Evolutionary conservation across 2,113 vertebrate species (phyloP), one percentile per base, ranked within the genome.

Genomic region (Rhipidura dahli): DNA sequence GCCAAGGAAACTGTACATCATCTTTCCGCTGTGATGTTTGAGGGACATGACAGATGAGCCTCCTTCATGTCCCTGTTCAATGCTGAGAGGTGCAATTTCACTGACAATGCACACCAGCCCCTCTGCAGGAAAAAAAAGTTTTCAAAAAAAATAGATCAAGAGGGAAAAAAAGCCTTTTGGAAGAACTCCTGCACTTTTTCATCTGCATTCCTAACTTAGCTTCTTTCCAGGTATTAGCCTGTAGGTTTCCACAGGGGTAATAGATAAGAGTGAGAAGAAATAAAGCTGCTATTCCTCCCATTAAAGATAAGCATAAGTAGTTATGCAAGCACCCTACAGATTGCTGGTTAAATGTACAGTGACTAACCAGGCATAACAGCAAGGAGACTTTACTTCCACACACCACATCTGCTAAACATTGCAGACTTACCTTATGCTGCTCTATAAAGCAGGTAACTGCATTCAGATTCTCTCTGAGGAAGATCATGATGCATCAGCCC

Each of bases 361-460:
- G n/a, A 87, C 54, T 94, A 96, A 94, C 75, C 59, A 94, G 93
- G 45, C 45, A 89, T 59, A 72, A 40, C 66, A 87, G 83, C 21
- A 2, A 42, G 66, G 54, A 89, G 50, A 33, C 63, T 75, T 87
- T 3, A 14, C 21, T 65, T 95, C 37, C 71, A 81, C 76, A 73
- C n/a, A 83, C 28, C 28, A 71, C 45, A 87, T 57, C 75, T 91
- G 53, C 54, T 87, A 84, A 72, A 76, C 35, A 60, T 8, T 2
- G 1, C 37, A 81, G 39, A 23, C 31, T 51, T 86, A 69, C 20
- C 23, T 66, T 39, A 31, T 15, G 80, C 89, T 28, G 18, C 45
- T 66, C 66, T 88, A 42, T 53, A 79, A 70, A 86, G 72, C 20
- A 92, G 88, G 63, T 70, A 87, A 65, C 56, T 44, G 39, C 47